Evolutionary conservation across 2,113 vertebrate genomes (phyloP), one percentile per base, ranked within the genome.

Genomic region (Oreochromis niloticus): DNA sequence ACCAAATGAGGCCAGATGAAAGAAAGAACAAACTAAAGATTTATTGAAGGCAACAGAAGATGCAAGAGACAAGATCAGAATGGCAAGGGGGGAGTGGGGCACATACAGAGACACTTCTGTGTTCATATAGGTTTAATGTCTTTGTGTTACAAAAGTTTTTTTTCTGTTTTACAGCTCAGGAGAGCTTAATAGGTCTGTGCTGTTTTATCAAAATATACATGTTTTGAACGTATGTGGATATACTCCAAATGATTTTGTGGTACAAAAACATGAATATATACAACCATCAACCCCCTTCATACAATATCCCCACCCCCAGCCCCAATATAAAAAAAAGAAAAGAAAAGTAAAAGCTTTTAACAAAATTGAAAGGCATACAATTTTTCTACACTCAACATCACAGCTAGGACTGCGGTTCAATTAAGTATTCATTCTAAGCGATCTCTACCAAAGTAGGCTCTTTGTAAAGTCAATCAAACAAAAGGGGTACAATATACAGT

Each of bases 251-350:
- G 89, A 94, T 91, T 94, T 91, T 95, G 95, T 96, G 95, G 94
- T 96, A 96, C 95, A 96, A 96, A 96, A 96, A 94, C 95, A 96
- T 94, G 92, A 95, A 93, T 96, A 96, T 96, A 93, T 95, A 96
- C 96, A 96, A 93, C 93, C 94, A 92, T 93, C 91, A 89, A 92
- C 87, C 92, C 94, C 81, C 85, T 73, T 95, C 92, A 90, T 91
- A 92, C 85, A 93, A 87, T 83, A 92, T 87, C 81, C 91, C 88
- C 82, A 90, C 87, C 84, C 91, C 88, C 80, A 4, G 16, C 89
- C 89, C 91, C 91, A 90, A 71, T 89, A 92, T 94, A 68, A 68
- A 43, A 61, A 91, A 94, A 94, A 91, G 50, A 8, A 84, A 75
- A 87, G 34, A 93, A 95, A 95, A 95, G 91, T 88, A 93, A 95